Evolutionary conservation across 2,888 invertebrate genomes (phyloP), one percentile per base, ranked within the genome.

Genomic region (Aleiodes testaceus): DNA sequence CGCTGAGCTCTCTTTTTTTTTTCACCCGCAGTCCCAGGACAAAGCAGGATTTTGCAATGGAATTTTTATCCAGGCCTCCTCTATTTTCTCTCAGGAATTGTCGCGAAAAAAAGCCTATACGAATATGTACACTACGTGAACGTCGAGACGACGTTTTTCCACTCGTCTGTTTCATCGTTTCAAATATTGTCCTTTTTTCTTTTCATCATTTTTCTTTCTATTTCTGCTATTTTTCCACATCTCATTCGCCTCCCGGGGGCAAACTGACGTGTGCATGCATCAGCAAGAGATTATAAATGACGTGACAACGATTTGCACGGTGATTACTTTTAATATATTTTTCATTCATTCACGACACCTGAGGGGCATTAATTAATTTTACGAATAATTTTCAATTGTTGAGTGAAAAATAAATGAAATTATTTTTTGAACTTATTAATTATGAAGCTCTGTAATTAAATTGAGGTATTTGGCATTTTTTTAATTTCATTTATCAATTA

Each of bases 121-220:
- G 26, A 30, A 55, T 30, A 30, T 55, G 55, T 55, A 14, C 55
- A 26, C 14, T 30, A 55, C 55, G 55, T 30, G 30, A 55, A 55
- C 14, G 55, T 55, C 61, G 42, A 61, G 61, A 61, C 61, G 20
- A 44, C 16, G 61, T 36, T 61, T 61, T 61, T 61, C 44, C 42
- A 61, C 18, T 42, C 61, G 61, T 61, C 61, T 42, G 61, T 61
- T 61, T 42, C 61, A 61, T 61, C 61, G 61, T 61, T 61, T 61
- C 42, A 42, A 61, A 44, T 44, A 61, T 12, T 42, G 42, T 44
- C 11, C 44, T 44, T 61, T 44, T 61, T 18, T n/a, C 2, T 30
- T n/a, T 11, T 44, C 14, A 5, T n/a, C 1, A 12, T 16, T 42
- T 61, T 18, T 44, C 14, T 44, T 44, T n/a, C 16, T 49, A 36